These are phyloP conservation scores for Habrosyne pyritoides DNA, from an alignment of 2,888 invertebrate species.

Conservation along the genomic window DNA sequence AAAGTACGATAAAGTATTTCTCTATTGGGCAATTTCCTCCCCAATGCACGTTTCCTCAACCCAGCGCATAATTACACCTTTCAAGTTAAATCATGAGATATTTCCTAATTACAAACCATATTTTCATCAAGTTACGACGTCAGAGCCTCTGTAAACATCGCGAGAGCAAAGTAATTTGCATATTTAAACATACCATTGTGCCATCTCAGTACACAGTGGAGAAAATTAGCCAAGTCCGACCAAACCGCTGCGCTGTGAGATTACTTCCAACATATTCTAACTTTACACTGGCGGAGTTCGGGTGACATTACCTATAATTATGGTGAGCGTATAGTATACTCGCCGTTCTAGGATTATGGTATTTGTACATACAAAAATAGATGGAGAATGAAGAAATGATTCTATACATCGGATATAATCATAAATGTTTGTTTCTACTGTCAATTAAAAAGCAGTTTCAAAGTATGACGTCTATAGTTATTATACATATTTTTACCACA, in stretches of 20 bases:
- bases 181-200: constrained; percentile 1
- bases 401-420: too few species aligned
- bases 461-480: too few species aligned
- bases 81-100: constrained; percentile 8
- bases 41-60: neutral
- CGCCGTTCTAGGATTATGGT: too few species aligned
- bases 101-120: constrained; percentile 22
- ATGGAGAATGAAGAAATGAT: too few species aligned
- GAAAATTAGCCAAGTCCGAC: constrained; percentile 3
- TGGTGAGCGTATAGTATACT: neutral
- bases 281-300: neutral
- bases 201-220: neutral
- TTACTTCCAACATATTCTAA: neutral
- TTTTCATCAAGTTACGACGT: constrained; percentile 23
- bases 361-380: too few species aligned
- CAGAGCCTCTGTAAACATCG: constrained; percentile 20
- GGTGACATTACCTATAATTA: neutral
- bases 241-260: neutral
- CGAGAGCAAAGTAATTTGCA: constrained; percentile 9
- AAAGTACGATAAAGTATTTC: neutral
- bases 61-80: neutral
- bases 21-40: neutral
- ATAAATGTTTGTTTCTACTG: too few species aligned
- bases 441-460: too few species aligned
- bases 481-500: too few species aligned